Conservation (phyloP, 2,113 vertebrate genomes). For the Oreochromis spilurus region DNA sequence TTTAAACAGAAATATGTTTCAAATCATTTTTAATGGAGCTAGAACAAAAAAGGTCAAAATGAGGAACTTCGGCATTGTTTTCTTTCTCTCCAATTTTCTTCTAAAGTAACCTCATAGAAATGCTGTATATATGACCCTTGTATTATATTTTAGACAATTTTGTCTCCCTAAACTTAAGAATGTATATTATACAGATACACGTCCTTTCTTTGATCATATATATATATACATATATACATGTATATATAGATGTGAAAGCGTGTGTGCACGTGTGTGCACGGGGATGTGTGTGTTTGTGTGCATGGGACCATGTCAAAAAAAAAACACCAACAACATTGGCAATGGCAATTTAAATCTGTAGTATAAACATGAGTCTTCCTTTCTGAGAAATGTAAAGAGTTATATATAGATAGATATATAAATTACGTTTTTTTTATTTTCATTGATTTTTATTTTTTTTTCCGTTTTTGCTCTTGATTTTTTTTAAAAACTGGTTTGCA, state of each 20-base stretch:
- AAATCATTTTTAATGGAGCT: slow-evolving; percentile 70
- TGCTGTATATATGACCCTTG: slow-evolving; percentile 82
- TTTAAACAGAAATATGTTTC: slow-evolving; percentile 60
- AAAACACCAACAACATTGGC: slow-evolving; percentile 73
- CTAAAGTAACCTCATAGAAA: slow-evolving; percentile 81
- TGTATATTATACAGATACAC: slow-evolving; percentile 82
- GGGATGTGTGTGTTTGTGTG: not conserved
- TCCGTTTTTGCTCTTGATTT: not conserved
- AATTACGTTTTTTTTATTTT: not conserved
- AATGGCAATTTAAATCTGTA: slow-evolving; percentile 80
- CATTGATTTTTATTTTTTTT: slow-evolving; percentile 20
- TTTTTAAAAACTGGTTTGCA: slow-evolving; percentile 49
- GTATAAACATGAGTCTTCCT: slow-evolving; percentile 87
- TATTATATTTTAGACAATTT: slow-evolving; percentile 91
- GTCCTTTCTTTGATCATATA: slow-evolving; percentile 30
- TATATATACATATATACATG: not conserved
- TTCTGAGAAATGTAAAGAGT: slow-evolving; percentile 79
- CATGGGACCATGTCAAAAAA: slow-evolving; percentile 8
- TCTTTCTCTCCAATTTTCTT: slow-evolving; percentile 64
- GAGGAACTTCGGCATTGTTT: slow-evolving; percentile 73
- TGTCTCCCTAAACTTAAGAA: slow-evolving; percentile 83
- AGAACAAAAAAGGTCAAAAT: slow-evolving; percentile 67
- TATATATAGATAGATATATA: slow-evolving; percentile 20
- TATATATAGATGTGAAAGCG: slow-evolving; percentile 8
- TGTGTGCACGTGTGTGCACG: not conserved